Percentiles rank a stretch among this genome's conserved stretches.
Conservation (phyloP, 2,113 vertebrate genomes). For the Pipra filicauda region DNA sequence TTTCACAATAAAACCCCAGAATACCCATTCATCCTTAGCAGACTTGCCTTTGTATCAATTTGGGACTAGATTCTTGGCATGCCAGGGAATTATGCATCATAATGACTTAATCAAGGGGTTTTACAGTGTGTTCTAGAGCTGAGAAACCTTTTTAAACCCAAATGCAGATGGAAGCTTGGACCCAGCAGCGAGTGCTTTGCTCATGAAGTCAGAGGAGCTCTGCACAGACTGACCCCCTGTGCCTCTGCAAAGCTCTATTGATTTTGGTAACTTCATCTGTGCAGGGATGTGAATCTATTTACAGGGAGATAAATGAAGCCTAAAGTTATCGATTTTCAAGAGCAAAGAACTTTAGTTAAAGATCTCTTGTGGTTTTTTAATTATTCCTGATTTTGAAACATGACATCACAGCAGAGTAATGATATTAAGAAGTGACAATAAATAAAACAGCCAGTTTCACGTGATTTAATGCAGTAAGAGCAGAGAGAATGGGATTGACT, state of each 20-base stretch:
- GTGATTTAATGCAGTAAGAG: neutral
- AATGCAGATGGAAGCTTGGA: constrained; percentile 14
- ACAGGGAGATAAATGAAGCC: constrained; percentile 40
- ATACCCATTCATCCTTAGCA: neutral
- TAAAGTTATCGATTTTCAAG: constrained; percentile 4
- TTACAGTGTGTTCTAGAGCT: neutral
- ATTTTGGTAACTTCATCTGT: constrained; percentile 56
- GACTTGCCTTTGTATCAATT: constrained; percentile 26
- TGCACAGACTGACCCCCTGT: neutral
- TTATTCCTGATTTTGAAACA: constrained; percentile 15
- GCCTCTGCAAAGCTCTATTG: constrained; percentile 44
- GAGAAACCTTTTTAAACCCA: constrained; percentile 19
- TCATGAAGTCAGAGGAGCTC: constrained; percentile 41
- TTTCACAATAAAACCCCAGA: constrained; percentile 16
- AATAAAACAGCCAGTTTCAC: neutral
- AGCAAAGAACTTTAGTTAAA: constrained; percentile 33
- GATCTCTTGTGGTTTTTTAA: neutral
- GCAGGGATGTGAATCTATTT: constrained; percentile 12
- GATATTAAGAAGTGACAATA: neutral
- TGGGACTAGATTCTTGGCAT: constrained; percentile 48
- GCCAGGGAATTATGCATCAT: constrained; percentile 12
- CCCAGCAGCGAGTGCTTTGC: neutral
- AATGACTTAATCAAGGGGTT: constrained; percentile 51
- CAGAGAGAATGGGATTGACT: neutral
- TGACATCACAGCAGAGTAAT: neutral